These are phyloP conservation scores for Ooceraea biroi DNA, from an alignment of 1,140 invertebrate genomes.

Conservation along the genomic window DNA sequence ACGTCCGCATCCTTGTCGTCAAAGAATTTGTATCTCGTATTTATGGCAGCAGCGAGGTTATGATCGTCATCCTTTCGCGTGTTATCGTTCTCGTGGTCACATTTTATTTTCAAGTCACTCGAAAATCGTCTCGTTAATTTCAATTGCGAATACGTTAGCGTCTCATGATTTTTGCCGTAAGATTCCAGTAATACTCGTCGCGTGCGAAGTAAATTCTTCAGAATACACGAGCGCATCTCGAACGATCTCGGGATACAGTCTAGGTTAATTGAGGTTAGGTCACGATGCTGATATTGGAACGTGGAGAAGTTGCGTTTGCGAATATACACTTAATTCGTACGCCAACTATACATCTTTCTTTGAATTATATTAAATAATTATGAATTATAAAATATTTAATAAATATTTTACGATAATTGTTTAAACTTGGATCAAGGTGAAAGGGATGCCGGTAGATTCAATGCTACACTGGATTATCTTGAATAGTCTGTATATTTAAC, in stretches of 20 bases:
- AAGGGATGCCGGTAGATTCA: neutral
- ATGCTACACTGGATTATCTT: neutral
- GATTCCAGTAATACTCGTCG: constrained; percentile 66
- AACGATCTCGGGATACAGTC: too few species aligned
- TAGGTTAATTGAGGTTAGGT: constrained; percentile 31
- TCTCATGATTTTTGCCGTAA: constrained; percentile 48
- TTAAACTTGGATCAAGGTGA: neutral
- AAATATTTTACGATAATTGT: too few species aligned
- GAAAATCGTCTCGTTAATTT: constrained; percentile 64
- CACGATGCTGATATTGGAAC: neutral
- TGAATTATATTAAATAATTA: too few species aligned
- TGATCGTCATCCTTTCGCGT: constrained; percentile 21
- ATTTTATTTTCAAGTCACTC: constrained; percentile 12
- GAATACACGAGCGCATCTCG: constrained; percentile 69
- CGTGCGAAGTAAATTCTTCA: constrained; percentile 64
- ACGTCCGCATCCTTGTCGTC: constrained; percentile 88
- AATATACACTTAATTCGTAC: too few species aligned
- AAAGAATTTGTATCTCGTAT: constrained; percentile 87
- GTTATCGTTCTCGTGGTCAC: neutral
- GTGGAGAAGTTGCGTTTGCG: too few species aligned
- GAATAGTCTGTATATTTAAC: constrained; percentile 72
- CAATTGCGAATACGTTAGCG: constrained; percentile 49
- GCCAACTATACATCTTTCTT: too few species aligned
- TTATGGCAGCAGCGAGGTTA: constrained; percentile 77
- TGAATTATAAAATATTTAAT: too few species aligned